Conservation (phyloP, 2,888 invertebrate species). For the Siphonodentalium dalli region DNA sequence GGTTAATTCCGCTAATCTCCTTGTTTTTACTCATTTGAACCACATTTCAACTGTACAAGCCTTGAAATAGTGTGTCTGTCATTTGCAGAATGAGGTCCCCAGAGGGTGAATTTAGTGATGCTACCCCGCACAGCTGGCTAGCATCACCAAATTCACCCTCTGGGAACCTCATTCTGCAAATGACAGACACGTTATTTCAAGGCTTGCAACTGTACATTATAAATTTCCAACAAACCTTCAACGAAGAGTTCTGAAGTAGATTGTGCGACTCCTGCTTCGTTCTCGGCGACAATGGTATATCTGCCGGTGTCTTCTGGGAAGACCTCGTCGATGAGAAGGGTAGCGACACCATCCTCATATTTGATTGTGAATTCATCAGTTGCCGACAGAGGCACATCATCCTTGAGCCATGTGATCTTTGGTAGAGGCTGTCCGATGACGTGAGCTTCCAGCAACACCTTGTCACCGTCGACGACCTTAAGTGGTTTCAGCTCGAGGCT, state of each 20-base stretch:
- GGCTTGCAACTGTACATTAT: no score
- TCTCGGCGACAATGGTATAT: slow-evolving; percentile 79
- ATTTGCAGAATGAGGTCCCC: no score
- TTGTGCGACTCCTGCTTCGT: slow-evolving; percentile 76
- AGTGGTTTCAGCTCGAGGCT: slow-evolving; percentile 39
- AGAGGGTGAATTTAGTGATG: no score
- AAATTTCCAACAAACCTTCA: slow-evolving; percentile 45
- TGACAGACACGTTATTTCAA: no score
- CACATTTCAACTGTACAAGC: no score
- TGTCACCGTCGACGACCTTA: slow-evolving; percentile 50
- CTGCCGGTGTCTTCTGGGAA: slow-evolving; percentile 77
- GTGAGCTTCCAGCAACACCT: slow-evolving; percentile 54
- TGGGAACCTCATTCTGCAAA: no score
- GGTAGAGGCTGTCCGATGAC: slow-evolving; percentile 63
- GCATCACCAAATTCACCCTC: no score
- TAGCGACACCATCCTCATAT: slow-evolving; percentile 58
- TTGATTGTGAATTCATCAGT: slow-evolving; percentile 72
- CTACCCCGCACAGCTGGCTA: no score
- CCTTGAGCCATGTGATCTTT: slow-evolving; percentile 81
- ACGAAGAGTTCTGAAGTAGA: slow-evolving; percentile 80
- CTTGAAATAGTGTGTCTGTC: no score
- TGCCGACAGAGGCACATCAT: slow-evolving; percentile 72
- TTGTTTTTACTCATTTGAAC: no score
- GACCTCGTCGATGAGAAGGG: slow-evolving; percentile 74
- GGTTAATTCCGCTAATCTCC: no score